Base-by-base conservation (phyloP, 2,888 invertebrate genomes). In the Chesias legatella region DNA sequence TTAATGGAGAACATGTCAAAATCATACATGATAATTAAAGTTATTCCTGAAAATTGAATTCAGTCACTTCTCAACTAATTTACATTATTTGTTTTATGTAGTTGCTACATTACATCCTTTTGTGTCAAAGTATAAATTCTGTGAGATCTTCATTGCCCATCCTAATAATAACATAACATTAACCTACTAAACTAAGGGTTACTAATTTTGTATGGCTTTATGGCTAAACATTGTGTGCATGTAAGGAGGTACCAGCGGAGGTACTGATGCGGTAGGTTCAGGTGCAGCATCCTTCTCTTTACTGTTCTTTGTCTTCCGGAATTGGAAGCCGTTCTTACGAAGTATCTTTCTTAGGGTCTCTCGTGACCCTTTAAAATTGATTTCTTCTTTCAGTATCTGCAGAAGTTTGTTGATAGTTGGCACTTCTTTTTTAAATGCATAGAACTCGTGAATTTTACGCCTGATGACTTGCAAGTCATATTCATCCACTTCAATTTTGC, bases 381-480 rank as follows among this genome's bases (percentile, higher is more conserved):
- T 85, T 61, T 86, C 86, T 39, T 84, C 79, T 54, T 81, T 85
- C 23, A 86, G 60, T 10, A 86, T 85, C 57, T 86, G 82, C 7
- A 86, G 59, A 0, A 86, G 62, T 49, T 86, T 86, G 41, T 86
- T 85, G 9, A 85, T 85, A 1, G 86, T 86, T 0, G 86, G 86
- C 1, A 86, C 86, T 62, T 86, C 86, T 60, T 86, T 86, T 47
- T 86, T 86, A 45, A 77, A 86, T 6, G 86, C 73, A 46, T 86
- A 86, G 55, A 86, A 86, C 51, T 86, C 86, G n/a, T 86, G 85
- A 20, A 86, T 84, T 53, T 85, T 85, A 32, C 84, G 63, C 24
- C 83, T 58, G 9, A 86, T 86, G 0, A 86, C 83, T 68, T 83
- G 82, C 17, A 86, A 60, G 44, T 86, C 85, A 52, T 79, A 85